Evolutionary conservation across 2,888 invertebrate genomes (phyloP).

Genomic region (Caenorhabditis sp.): DNA sequence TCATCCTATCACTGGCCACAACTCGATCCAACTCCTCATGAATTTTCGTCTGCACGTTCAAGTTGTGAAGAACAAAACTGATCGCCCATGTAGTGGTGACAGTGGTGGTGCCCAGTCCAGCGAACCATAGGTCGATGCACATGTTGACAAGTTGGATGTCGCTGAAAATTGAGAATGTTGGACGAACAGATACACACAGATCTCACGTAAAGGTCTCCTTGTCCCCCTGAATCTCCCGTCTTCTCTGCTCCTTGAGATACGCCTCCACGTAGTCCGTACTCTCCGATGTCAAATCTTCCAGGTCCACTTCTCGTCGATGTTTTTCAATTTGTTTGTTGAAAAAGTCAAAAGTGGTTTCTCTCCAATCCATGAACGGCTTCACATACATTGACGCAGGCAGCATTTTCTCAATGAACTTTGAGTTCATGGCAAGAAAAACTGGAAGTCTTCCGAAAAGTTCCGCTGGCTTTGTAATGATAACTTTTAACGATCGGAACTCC

Average conservation of each 20-base stretch:
- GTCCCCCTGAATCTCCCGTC: slow-evolving; percentile 35
- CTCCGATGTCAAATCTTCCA: slow-evolving; percentile 28
- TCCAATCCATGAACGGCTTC: slow-evolving; percentile 27
- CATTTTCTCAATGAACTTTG: slow-evolving; percentile 34
- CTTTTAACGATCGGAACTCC: slow-evolving; percentile 47
- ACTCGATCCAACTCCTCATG: slow-evolving; percentile 68
- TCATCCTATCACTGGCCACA: slow-evolving; percentile 61
- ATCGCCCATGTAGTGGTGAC: slow-evolving; percentile 68
- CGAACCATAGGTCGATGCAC: slow-evolving; percentile 69
- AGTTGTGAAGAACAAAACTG: slow-evolving; percentile 61
- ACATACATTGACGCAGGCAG: slow-evolving; percentile 11
- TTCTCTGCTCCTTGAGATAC: slow-evolving; percentile 66
- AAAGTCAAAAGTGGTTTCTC: slow-evolving; percentile 49
- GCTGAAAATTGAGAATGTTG: slow-evolving; percentile 14
- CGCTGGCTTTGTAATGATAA: slow-evolving; percentile 29
- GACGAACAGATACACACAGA: not conserved
- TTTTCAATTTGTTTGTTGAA: slow-evolving; percentile 62
- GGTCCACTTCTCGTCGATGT: slow-evolving; percentile 54
- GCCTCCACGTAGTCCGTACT: slow-evolving; percentile 64
- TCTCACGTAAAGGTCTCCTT: not conserved
- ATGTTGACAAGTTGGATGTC: slow-evolving; percentile 55
- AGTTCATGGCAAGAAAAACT: slow-evolving; percentile 33
- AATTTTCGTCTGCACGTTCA: slow-evolving; percentile 62
- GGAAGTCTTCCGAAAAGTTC: slow-evolving; percentile 21
- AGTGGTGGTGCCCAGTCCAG: slow-evolving; percentile 70